Base-by-base conservation (phyloP, 2,888 invertebrate genomes). In the Fissipunctia ypsillon region DNA sequence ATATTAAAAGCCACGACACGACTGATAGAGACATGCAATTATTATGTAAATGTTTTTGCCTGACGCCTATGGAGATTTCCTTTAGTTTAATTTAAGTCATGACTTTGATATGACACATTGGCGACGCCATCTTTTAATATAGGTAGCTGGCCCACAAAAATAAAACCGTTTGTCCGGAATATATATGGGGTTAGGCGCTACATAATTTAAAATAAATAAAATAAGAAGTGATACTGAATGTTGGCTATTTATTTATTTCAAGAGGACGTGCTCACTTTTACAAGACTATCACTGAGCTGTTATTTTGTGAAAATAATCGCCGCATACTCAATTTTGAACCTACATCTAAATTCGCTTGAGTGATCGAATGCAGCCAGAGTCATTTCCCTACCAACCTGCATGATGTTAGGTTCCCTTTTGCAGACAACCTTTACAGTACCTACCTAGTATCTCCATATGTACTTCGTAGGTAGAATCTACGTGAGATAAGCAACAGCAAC, bases 41-140 rank as follows among this genome's bases (percentile, higher is more conserved):
- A 78, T 70, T 66, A 79, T 83, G 83, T 61, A 78, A 79, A 79
- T 79, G 9, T 54, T 19, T 52, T 79, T 43, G n/a, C 5, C 12
- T 61, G 56, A 65, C 60, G 65, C 43, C 50, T 66, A 78, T 25
- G 65, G 25, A 78, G 50, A 65, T 69, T 69, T 65, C 31, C 41
- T 25, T 65, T 50, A 63, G 14, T 52, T 63, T 57, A 57, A 66
- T 75, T 0, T 31, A 52, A 57, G 35, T 74, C 31, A 3, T 4
- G n/a, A 59, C 19, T 48, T 52, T 43, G 19, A 28, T 28, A 45
- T 41, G 63, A 52, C 57, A 59, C 10, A 67, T 52, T 25, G 45
- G 43, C 2, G 41, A 6, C 80, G n/a, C 25, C 45, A 41, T 48
- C 38, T 16, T 43, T 45, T 50, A 54, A 38, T 0, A 19, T 41